Conservation (phyloP, 2,797 vertebrate species). For the Chelmon rostratus region DNA sequence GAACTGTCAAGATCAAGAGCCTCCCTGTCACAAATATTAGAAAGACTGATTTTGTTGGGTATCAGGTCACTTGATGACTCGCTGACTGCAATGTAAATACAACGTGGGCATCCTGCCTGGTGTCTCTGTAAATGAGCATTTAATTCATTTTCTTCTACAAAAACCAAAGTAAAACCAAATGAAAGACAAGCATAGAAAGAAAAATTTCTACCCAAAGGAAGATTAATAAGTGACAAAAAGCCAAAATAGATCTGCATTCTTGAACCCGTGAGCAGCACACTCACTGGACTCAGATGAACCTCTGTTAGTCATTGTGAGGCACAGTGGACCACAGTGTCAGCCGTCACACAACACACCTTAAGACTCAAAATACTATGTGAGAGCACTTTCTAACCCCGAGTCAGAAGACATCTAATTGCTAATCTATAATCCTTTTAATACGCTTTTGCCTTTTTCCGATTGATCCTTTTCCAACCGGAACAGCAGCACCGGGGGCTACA, state of each 20-base stretch:
- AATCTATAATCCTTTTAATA: conserved; percentile 99
- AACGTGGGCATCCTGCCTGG: no score
- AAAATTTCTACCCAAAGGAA: background rate
- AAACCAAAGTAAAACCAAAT: background rate
- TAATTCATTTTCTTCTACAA: background rate
- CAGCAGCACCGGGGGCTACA: conserved; percentile 89
- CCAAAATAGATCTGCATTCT: background rate
- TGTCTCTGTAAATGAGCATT: background rate
- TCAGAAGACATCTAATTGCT: conserved; percentile 96
- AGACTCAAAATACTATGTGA: conserved; percentile 77
- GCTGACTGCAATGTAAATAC: no score
- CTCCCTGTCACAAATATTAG: no score
- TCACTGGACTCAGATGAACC: conserved; percentile 17
- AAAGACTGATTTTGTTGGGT: background rate
- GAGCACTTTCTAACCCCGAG: conserved; percentile 85
- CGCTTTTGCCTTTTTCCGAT: conserved; percentile 90
- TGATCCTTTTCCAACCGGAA: conserved; percentile 94
- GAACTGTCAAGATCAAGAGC: no score
- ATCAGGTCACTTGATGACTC: no score
- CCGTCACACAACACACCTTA: conserved; percentile 84
- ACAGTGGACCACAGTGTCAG: conserved; percentile 52
- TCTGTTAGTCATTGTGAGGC: conserved; percentile 18
- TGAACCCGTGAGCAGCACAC: background rate
- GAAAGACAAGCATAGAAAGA: background rate
- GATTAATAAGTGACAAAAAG: background rate